Evolutionary conservation across 2,888 invertebrate genomes (phyloP).

Genomic region (Platycheirus rosarum): DNA sequence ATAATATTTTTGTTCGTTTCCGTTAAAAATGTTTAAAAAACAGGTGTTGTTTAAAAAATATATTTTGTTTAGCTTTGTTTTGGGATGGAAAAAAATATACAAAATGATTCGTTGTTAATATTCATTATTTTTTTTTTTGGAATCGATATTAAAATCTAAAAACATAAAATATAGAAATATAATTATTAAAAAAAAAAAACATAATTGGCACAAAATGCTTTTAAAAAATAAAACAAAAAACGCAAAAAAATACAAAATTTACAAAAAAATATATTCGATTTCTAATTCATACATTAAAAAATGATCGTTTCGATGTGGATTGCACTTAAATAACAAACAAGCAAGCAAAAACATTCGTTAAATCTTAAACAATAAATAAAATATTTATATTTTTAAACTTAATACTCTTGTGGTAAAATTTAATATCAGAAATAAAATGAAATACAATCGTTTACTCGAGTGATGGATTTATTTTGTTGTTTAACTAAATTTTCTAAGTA

Average conservation of each 20-base stretch:
- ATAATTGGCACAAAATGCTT: constrained; percentile 82
- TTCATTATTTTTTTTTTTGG: constrained; percentile 34
- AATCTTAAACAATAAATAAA: constrained; percentile 33
- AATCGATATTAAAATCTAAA: constrained; percentile 43
- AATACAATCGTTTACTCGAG: constrained; percentile 30
- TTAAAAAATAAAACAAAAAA: constrained; percentile 77
- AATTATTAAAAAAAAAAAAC: constrained; percentile 75
- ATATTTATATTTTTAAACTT: constrained; percentile 46
- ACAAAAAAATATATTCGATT: constrained; percentile 37
- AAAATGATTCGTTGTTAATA: constrained; percentile 61
- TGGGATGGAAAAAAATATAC: constrained; percentile 30
- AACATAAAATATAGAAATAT: constrained; percentile 26
- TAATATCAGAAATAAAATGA: constrained; percentile 25
- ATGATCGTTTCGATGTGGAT: constrained; percentile 58
- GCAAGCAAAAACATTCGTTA: constrained; percentile 61
- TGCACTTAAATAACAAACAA: constrained; percentile 68
- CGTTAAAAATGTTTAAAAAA: constrained; percentile 32
- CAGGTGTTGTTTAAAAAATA: constrained; percentile 1
- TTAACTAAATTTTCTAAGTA: constrained; percentile 76
- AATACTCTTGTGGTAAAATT: constrained; percentile 67
- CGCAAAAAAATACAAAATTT: constrained; percentile 22
- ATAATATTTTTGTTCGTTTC: constrained; percentile 34
- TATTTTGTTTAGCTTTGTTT: constrained; percentile 9
- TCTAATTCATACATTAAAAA: constrained; percentile 31
- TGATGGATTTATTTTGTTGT: background rate